A percentile compares a stretch with the other conserved stretches of the same genome.
Evolutionary conservation across 1,140 invertebrate genomes (phyloP).

Genomic region (Ericerus pela): DNA sequence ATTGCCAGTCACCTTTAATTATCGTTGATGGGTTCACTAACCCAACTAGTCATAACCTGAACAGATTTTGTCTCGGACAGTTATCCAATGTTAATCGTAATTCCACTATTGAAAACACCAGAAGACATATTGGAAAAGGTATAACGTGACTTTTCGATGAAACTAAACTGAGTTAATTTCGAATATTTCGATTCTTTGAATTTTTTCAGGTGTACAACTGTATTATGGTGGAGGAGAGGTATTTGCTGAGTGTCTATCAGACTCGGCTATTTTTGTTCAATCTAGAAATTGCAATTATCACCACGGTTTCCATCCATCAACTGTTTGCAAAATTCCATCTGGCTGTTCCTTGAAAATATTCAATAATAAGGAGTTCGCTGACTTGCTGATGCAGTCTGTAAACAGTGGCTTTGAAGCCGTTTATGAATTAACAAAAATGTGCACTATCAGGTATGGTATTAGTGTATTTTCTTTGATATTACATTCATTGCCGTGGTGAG

Average conservation of each 20-base stretch:
- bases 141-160: too few species aligned
- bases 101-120: conserved; percentile 93
- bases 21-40: conserved; percentile 94
- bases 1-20: conserved; percentile 78
- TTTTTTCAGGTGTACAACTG: conserved; percentile 61
- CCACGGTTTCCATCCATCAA: conserved; percentile 86
- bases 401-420: conserved; percentile 88
- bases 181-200: not conserved
- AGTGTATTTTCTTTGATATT: too few species aligned
- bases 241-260: conserved; percentile 85
- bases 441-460: not conserved
- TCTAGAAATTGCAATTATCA: conserved; percentile 89
- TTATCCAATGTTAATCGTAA: conserved; percentile 93
- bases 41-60: conserved; percentile 78
- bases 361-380: conserved; percentile 92
- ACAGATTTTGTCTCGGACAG: conserved; percentile 84
- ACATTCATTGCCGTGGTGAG: too few species aligned
- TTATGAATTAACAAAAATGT: conserved; percentile 45
- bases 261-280: conserved; percentile 89
- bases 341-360: conserved; percentile 91
- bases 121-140: conserved; percentile 86
- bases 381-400: conserved; percentile 76
- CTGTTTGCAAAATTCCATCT: conserved; percentile 84
- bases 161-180: not conserved
- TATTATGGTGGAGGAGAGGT: conserved; percentile 97